Evolutionary conservation across 2,888 invertebrate species (phyloP).

Genomic region (Nephrotoma guestfalica): DNA sequence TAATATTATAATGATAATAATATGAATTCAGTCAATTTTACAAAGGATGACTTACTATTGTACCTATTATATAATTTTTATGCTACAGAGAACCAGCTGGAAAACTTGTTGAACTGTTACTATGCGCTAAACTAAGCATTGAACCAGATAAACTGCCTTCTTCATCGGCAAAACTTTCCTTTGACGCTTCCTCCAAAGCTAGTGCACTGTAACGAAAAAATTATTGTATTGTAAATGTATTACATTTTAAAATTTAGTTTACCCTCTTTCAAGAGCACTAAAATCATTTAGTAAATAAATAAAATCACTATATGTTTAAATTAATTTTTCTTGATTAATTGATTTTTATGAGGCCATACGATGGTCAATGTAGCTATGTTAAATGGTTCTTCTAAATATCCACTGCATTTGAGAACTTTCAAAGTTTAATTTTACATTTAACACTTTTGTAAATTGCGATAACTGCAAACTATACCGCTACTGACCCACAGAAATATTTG

Average conservation of each 20-base stretch:
- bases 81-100: constrained; percentile 63
- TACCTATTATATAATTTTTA: constrained; percentile 1
- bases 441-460: too few species aligned
- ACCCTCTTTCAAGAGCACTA: not conserved
- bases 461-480: too few species aligned
- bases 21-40: constrained; percentile 4
- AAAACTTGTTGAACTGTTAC: constrained; percentile 87
- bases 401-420: too few species aligned
- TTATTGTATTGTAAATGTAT: constrained; percentile 4
- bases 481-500: too few species aligned
- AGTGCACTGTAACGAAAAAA: constrained; percentile 50
- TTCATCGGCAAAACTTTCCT: constrained; percentile 78
- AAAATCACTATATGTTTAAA: too few species aligned
- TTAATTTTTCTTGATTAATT: too few species aligned
- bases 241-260: constrained; percentile 4
- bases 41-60: constrained; percentile 2
- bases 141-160: constrained; percentile 88
- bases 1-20: not conserved
- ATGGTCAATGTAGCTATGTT: too few species aligned
- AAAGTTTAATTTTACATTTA: too few species aligned
- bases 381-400: too few species aligned
- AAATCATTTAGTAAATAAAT: too few species aligned
- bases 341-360: too few species aligned
- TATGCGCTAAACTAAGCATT: constrained; percentile 87
- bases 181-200: constrained; percentile 82